Conservation (phyloP, 2,888 invertebrate genomes). For the Agrochola macilenta region DNA sequence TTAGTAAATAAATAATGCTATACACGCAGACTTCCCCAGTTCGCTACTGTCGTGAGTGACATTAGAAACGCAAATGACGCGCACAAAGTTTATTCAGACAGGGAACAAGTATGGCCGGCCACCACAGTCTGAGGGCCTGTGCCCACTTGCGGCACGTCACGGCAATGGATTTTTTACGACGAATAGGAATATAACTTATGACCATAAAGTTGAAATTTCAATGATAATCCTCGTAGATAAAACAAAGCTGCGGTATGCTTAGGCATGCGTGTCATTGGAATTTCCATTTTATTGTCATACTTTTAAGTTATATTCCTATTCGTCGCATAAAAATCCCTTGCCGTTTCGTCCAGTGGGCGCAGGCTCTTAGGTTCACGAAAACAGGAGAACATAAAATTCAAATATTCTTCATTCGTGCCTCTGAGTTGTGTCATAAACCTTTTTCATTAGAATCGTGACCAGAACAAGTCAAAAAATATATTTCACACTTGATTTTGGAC, state of each 20-base stretch:
- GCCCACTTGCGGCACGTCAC: neutral
- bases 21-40: conserved; percentile 33
- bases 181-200: neutral
- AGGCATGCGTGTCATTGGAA: neutral
- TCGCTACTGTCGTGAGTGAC: conserved; percentile 39
- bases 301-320: neutral
- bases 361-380: conserved; percentile 37
- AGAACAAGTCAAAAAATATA: conserved; percentile 46
- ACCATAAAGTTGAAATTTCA: neutral
- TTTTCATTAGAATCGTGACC: conserved; percentile 56
- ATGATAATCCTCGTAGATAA: neutral
- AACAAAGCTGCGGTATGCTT: neutral
- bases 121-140: neutral
- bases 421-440: conserved; percentile 36
- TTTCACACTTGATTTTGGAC: conserved; percentile 50
- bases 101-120: conserved; percentile 22
- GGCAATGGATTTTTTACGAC: neutral
- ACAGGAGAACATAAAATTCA: conserved; percentile 37
- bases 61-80: conserved; percentile 53
- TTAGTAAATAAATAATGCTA: conserved; percentile 30
- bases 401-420: conserved; percentile 43
- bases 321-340: neutral
- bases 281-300: neutral
- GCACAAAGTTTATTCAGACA: conserved; percentile 23
- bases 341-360: neutral